A percentile compares a stretch with the other conserved stretches of the same genome.
phyloP scores from a whole-genome alignment of 2,888 invertebrate genomes.

The Drosophila maculinotata region DNA sequence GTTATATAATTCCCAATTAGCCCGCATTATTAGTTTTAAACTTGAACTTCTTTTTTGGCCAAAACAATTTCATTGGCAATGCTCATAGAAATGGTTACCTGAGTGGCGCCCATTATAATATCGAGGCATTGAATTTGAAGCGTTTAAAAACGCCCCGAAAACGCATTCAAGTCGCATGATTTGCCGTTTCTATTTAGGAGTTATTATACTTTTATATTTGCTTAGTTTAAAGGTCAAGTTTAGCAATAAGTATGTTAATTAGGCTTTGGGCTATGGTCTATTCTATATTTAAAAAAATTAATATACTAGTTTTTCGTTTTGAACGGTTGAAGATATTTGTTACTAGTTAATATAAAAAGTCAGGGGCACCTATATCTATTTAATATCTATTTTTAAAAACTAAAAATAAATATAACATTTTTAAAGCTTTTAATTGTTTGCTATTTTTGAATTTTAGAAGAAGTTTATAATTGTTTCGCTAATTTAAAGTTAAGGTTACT shows the following conservation, averaged over 20 bases:
- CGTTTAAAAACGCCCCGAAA: conserved; percentile 39
- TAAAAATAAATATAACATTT: no score
- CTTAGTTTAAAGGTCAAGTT: conserved; percentile 47
- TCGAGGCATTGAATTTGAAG: conserved; percentile 39
- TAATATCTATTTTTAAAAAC: no score
- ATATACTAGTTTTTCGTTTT: background rate
- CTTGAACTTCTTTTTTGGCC: conserved; percentile 64
- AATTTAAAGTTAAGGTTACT: no score
- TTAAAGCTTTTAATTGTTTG: no score
- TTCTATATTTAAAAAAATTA: background rate
- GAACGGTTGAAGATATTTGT: background rate
- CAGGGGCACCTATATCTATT: no score
- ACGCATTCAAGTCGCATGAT: conserved; percentile 53
- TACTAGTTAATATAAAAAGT: no score
- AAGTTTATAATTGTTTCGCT: no score
- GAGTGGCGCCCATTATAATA: conserved; percentile 17
- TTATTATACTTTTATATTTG: conserved; percentile 21
- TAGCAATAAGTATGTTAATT: conserved; percentile 25
- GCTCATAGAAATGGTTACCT: conserved; percentile 21
- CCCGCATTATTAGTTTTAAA: conserved; percentile 72
- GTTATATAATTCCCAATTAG: conserved; percentile 68
- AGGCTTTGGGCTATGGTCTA: conserved; percentile 2
- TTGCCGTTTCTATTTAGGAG: conserved; percentile 28
- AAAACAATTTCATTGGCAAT: conserved; percentile 45
- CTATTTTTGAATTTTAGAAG: no score